Percentiles rank a stretch among this genome's conserved stretches.
Evolutionary conservation across 2,113 vertebrate genomes (phyloP).

Genomic region (Halcyon malimbica): DNA sequence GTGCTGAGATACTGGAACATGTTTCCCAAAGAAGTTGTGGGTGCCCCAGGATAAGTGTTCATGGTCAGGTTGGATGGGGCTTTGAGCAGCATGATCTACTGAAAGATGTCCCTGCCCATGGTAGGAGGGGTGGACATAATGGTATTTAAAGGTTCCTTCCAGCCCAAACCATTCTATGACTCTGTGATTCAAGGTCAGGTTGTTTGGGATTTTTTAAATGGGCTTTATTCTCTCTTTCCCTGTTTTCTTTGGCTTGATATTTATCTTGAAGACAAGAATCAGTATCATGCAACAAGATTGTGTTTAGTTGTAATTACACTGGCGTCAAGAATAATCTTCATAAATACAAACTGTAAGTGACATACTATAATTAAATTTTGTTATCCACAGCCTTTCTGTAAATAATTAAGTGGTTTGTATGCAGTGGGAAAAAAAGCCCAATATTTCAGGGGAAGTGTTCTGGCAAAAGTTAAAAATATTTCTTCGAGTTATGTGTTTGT

Average conservation of each 20-base stretch:
- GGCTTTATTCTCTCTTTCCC: background rate
- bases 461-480: background rate
- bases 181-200: background rate
- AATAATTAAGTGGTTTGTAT: background rate
- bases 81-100: background rate
- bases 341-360: background rate
- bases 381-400: background rate
- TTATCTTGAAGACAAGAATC: background rate
- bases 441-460: background rate
- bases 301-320: background rate
- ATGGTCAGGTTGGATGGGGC: background rate
- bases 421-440: background rate
- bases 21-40: background rate
- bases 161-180: background rate
- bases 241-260: background rate
- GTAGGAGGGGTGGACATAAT: accelerated
- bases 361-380: background rate
- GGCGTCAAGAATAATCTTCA: background rate
- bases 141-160: background rate
- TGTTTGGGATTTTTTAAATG: background rate
- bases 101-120: background rate
- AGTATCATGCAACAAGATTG: background rate
- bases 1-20: background rate
- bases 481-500: background rate
- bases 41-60: background rate